phyloP scores from a whole-genome alignment of 2,888 invertebrate species.

The Drosophila pseudotalamancana region DNA sequence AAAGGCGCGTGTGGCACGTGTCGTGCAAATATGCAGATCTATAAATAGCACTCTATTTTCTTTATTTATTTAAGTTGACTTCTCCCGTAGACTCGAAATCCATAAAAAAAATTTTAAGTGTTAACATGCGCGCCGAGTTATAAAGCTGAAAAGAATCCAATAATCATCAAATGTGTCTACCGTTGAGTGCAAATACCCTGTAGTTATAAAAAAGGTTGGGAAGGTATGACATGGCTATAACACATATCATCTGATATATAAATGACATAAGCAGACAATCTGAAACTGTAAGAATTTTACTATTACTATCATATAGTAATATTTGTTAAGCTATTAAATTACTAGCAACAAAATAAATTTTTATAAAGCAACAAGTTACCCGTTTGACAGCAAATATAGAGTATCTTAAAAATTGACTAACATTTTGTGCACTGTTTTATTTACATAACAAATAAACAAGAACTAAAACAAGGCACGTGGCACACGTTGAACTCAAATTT shows the following conservation, averaged over 20 bases:
- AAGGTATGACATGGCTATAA: background rate
- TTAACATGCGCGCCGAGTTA: conserved; percentile 57
- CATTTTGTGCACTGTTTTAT: conserved; percentile 3
- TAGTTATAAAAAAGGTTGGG: conserved; percentile 7
- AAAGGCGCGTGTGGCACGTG: conserved; percentile 33
- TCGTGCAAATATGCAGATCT: conserved; percentile 39
- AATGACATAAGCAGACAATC: too few relatives aligned
- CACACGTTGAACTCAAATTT: conserved; percentile 34
- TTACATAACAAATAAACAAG: conserved; percentile 36
- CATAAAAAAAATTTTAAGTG: conserved; percentile 62
- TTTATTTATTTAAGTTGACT: conserved; percentile 21
- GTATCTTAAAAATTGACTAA: background rate
- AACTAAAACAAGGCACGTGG: conserved; percentile 32
- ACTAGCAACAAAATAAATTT: too few relatives aligned
- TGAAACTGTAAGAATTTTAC: too few relatives aligned
- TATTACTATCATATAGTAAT: too few relatives aligned
- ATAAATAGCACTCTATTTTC: conserved; percentile 16
- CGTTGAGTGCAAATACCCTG: conserved; percentile 2
- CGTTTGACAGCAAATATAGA: background rate
- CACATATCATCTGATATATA: too few relatives aligned
- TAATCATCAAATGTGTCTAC: conserved; percentile 26
- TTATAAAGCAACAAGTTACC: too few relatives aligned
- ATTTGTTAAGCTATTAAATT: too few relatives aligned
- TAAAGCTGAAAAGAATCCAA: conserved; percentile 15
- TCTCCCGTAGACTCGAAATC: conserved; percentile 28